Percentiles rank a stretch among this genome's conserved stretches.
These are phyloP conservation scores for Cryptoblepharus egeriae DNA, from an alignment of 2,797 vertebrate genomes.

Conservation along the genomic window DNA sequence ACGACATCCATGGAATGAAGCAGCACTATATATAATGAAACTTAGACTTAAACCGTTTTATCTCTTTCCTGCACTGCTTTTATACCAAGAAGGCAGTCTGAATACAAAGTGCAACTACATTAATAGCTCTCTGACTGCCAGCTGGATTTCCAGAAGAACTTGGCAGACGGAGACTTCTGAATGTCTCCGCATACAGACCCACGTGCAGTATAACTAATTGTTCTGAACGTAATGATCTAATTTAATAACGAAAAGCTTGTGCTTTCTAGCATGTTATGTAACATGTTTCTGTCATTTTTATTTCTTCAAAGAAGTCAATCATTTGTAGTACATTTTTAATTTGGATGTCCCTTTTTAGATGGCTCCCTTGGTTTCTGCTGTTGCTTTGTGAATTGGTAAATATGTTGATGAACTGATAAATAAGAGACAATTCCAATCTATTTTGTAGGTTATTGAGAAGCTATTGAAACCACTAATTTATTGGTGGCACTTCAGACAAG, in stretches of 20 bases:
- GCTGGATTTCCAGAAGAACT: conserved; percentile 15
- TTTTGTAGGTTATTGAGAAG: background rate
- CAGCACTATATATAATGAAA: fast-evolving
- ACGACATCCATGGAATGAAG: background rate
- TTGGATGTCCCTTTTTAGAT: background rate
- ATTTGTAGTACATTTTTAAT: background rate
- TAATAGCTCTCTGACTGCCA: background rate
- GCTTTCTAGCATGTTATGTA: background rate
- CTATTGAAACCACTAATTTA: background rate
- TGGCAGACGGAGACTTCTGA: conserved; percentile 21
- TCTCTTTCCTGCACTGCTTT: background rate
- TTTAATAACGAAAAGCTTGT: background rate
- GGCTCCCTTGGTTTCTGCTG: background rate
- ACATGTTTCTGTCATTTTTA: background rate
- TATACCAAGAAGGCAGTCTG: background rate
- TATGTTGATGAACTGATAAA: no score
- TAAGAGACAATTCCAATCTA: background rate
- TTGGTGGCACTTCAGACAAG: no score
- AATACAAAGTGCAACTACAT: conserved; percentile 7
- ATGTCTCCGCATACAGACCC: conserved; percentile 5
- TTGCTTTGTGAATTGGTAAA: background rate
- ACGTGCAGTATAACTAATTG: conserved; percentile 1
- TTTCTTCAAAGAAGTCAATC: background rate
- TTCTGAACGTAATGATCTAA: conserved; percentile 15
- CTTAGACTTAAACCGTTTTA: background rate